Evolutionary conservation across 2,797 vertebrate species (phyloP), one percentile per base, ranked within the genome.

Genomic region (Caiman crocodilus): DNA sequence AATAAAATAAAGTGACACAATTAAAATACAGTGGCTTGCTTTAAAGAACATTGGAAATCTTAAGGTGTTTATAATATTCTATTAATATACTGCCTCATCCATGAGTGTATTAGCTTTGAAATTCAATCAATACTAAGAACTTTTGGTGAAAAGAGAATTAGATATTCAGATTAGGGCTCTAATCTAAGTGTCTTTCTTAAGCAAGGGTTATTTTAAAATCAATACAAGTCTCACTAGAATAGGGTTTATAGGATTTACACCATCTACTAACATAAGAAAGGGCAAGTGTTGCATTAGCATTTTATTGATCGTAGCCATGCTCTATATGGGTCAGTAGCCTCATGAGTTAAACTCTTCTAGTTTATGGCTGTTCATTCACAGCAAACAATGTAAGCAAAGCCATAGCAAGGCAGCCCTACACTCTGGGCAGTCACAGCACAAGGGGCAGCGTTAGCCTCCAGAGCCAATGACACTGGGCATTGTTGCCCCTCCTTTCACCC

Each of bases 31-130:
- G 79, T 79, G 35, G 35, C 15, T 71, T 71, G 55, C 82, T 93
- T 94, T 85, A 92, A 57, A 78, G 84, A 84, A 91, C 79, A 57
- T 50, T 67, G 5, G n/a, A 75, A 79, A 74, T 32, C 57, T 73
- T 91, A 84, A 82, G 58, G 71, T 92, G 86, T 81, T 77, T 58
- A 28, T 57, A n/a, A 14, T 63, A 28, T n/a, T 64, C 26, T 28
- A 64, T n/a, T 28, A 64, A 14, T n/a, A 16, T n/a, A 4, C n/a
- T 14, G 63, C n/a, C 63, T 64, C n/a, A 28, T 64, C 63, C 63
- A 64, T 14, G 17, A n/a, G n/a, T n/a, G 63, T 64, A 28, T 15
- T n/a, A 16, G n/a, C 28, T 28, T 26, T n/a, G 63, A 14, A 64
- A 64, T 64, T 64, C 63, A 28, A 15, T 28, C 63, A 64, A 64